These are phyloP conservation scores for Pseudorectes ferrugineus DNA, from an alignment of 2,113 vertebrate species.

Conservation along the genomic window DNA sequence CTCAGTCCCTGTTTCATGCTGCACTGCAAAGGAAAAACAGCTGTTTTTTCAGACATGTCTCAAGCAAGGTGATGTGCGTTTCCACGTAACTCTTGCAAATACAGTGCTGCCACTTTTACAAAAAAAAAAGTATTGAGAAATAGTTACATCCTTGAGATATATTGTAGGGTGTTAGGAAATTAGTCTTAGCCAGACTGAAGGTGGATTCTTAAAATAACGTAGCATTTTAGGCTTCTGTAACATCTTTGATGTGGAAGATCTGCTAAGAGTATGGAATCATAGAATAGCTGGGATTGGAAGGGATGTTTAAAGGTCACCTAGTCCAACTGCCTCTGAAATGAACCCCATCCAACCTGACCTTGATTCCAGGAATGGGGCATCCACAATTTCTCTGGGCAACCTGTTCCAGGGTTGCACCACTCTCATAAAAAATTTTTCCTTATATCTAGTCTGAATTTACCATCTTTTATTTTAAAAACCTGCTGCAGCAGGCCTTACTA, in stretches of 20 bases:
- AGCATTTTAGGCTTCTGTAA: neutral
- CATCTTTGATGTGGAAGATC: neutral
- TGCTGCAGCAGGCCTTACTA: neutral
- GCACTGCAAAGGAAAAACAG: neutral
- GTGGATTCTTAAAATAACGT: neutral
- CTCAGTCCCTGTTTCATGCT: neutral
- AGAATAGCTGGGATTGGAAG: neutral
- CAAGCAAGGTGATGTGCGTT: neutral
- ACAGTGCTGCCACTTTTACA: neutral
- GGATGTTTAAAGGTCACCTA: accelerated
- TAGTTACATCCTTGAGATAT: neutral
- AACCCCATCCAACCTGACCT: neutral
- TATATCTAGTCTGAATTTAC: neutral
- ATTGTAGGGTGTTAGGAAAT: neutral
- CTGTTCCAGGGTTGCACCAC: neutral
- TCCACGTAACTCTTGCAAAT: neutral
- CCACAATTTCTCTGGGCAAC: neutral
- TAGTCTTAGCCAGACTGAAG: neutral
- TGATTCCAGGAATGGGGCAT: neutral
- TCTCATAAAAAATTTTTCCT: neutral
- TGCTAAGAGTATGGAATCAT: neutral
- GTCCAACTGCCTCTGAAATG: neutral
- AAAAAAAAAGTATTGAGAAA: neutral
- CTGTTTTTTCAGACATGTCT: neutral
- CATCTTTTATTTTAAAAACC: neutral